phyloP scores from a whole-genome alignment of 2,797 vertebrate genomes.

The Fratercula arctica region DNA sequence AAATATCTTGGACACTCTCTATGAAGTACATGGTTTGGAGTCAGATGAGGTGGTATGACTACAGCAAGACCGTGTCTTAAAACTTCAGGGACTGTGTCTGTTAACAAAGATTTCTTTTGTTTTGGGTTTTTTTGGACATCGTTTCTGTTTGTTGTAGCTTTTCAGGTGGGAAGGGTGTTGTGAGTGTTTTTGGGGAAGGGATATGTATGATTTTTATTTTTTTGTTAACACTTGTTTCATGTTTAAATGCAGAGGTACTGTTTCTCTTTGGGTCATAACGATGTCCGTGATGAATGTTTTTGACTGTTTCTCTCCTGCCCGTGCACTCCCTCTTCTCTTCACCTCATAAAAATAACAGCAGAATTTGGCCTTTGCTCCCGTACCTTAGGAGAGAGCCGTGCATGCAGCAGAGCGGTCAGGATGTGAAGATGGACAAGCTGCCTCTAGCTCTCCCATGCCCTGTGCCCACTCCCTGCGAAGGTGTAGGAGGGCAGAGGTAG shows the following conservation, averaged over 20 bases:
- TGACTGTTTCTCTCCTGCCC: neutral
- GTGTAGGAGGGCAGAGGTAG: neutral
- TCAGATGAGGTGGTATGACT: slow-evolving; percentile 96
- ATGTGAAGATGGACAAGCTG: neutral
- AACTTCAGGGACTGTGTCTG: slow-evolving; percentile 74
- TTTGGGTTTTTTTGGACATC: neutral
- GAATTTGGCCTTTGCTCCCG: neutral
- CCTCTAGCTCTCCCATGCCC: neutral
- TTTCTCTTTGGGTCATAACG: slow-evolving; percentile 14
- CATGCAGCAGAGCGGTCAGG: rapidly evolving
- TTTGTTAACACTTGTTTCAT: slow-evolving; percentile 7
- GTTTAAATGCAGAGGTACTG: slow-evolving; percentile 73
- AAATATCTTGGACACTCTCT: slow-evolving; percentile 89
- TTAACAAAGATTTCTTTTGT: slow-evolving; percentile 34
- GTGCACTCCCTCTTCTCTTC: neutral
- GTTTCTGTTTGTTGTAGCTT: slow-evolving; percentile 53
- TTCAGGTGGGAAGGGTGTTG: neutral
- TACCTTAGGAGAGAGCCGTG: neutral
- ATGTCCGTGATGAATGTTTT: neutral
- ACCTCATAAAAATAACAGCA: neutral
- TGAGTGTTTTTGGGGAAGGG: neutral
- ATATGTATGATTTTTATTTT: slow-evolving; percentile 17
- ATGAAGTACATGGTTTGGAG: slow-evolving; percentile 93
- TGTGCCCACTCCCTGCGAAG: neutral
- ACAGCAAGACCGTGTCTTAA: slow-evolving; percentile 8